Conservation (phyloP, 2,888 invertebrate species). For the Melolontha melolontha region DNA sequence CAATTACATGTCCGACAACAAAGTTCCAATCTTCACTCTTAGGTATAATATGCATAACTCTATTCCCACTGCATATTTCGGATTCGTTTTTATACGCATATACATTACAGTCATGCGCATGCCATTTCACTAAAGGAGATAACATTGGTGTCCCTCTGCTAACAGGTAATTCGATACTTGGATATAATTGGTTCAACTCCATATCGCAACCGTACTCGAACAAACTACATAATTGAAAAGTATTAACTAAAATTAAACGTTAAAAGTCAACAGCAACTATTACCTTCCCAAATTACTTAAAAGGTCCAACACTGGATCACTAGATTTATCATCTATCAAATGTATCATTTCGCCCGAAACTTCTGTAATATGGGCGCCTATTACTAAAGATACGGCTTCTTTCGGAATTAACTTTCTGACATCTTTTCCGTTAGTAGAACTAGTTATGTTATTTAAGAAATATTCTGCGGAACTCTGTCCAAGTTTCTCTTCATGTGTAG, state of each 20-base stretch:
- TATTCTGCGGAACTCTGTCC: background rate
- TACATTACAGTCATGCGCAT: constrained; percentile 81
- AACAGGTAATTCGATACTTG: constrained; percentile 83
- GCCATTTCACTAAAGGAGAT: constrained; percentile 87
- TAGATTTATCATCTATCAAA: background rate
- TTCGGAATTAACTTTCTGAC: background rate
- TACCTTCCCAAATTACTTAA: constrained; percentile 18
- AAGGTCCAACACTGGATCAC: constrained; percentile 2
- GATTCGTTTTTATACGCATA: constrained; percentile 74
- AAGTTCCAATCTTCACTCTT: constrained; percentile 69
- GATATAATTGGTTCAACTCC: constrained; percentile 81
- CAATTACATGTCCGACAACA: constrained; percentile 84
- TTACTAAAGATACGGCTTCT: background rate
- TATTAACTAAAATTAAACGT: no score
- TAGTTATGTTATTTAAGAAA: background rate
- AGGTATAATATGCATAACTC: constrained; percentile 58
- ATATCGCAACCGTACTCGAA: constrained; percentile 70
- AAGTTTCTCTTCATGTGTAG: background rate
- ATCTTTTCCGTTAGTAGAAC: background rate
- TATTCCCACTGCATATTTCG: constrained; percentile 73
- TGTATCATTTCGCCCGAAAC: background rate
- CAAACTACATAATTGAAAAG: background rate
- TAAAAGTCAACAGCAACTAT: background rate
- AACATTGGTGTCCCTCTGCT: constrained; percentile 89
- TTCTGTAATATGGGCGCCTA: background rate